Evolutionary conservation across 2,888 invertebrate genomes (phyloP).

Genomic region (Eupithecia subfuscata): DNA sequence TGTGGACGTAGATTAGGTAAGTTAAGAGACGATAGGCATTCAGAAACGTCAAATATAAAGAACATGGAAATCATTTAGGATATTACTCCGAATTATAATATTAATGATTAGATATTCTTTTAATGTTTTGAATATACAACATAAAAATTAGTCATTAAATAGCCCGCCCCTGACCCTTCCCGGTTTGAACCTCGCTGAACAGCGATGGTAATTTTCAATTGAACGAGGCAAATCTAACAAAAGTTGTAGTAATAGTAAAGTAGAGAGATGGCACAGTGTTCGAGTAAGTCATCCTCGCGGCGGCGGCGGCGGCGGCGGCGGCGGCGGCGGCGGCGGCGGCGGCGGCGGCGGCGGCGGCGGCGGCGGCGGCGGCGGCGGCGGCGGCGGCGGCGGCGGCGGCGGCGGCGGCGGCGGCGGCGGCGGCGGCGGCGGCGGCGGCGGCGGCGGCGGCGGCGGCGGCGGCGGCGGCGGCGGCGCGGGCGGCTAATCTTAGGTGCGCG

Average conservation of each 20-base stretch:
- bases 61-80: neutral
- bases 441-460: no score
- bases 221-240: neutral
- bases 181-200: no score
- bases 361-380: neutral
- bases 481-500: constrained; percentile 38
- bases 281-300: constrained; percentile 3
- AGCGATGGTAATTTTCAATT: neutral
- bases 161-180: no score
- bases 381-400: no score
- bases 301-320: neutral
- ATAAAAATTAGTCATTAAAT: no score
- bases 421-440: no score
- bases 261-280: constrained; percentile 3
- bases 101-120: no score
- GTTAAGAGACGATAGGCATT: neutral
- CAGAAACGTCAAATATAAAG: neutral
- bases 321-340: neutral
- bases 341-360: no score
- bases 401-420: no score
- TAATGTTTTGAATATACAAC: no score
- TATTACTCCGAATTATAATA: no score
- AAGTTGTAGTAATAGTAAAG: neutral
- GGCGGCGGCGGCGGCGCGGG: constrained; percentile 22
- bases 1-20: neutral